Base-by-base conservation (phyloP, 2,113 vertebrate genomes). In the Indicator indicator region DNA sequence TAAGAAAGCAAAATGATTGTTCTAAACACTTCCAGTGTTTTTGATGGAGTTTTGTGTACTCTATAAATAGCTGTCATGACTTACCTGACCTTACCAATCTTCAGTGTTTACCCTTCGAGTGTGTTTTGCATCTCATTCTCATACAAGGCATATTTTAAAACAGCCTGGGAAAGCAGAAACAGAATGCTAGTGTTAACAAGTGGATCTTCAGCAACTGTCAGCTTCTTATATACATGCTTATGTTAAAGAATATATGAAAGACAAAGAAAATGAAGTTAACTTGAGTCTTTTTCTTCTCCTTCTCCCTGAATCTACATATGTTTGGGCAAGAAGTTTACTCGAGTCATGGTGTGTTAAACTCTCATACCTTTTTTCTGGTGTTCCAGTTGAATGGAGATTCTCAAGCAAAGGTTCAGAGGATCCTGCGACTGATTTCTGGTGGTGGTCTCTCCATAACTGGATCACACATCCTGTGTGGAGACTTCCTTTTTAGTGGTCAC, bases 401-500 rank as follows among this genome's bases (percentile, higher is more conserved):
- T 28, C 98, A 99, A 83, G 99, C 99, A 9, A 99, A 99, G 86
- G 79, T 99, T 54, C 98, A 99, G 70, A 98, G 99, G 65, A 98
- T 99, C 80, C 96, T 99, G 70, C 98, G 97, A 78, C 92, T 99
- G 93, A 99, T 99, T 95, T 99, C 99, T 10, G 99, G 99, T 2
- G 99, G 98, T 14, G 99, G 99, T 11, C 88, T 99, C 12, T 99
- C 99, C 90, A 99, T 99, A 86, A 99, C 99, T 6, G 99, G 98
- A 72, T 99, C 99, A 1, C 99, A 99, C 86, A 98, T 99, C 95
- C 88, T 99, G 78, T 99, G 99, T 11, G 99, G 99, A 93, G 99
- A 99, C 97, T 99, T 99, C 92, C 98, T 99, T 46, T 99, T 99
- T 93, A 99, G 99, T 10, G 99, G 99, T 36, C 99, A 99, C 97